Conservation (phyloP, 2,113 vertebrate species). For the Plotosus lineatus region DNA sequence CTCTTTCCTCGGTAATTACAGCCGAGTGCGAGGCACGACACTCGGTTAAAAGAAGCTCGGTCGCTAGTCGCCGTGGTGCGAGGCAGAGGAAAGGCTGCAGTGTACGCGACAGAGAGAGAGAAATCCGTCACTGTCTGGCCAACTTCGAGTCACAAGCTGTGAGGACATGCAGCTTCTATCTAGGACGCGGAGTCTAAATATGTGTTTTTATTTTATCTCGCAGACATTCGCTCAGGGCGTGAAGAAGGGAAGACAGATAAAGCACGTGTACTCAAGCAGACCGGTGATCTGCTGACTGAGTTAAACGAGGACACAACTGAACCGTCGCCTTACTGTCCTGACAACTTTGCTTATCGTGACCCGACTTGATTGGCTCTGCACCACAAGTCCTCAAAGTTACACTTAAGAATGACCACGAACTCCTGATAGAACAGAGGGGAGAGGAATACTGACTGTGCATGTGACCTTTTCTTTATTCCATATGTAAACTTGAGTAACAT, state of each 20-base stretch:
- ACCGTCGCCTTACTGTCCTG: not conserved
- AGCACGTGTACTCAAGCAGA: not conserved
- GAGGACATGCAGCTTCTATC: conserved; percentile 20
- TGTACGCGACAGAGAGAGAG: conserved; percentile 9
- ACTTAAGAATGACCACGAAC: not conserved
- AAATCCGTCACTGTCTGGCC: conserved; percentile 29
- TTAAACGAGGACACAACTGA: not conserved
- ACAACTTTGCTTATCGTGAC: not conserved
- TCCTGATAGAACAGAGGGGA: conserved; percentile 9
- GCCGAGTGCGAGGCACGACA: conserved; percentile 9
- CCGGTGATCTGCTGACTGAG: not conserved
- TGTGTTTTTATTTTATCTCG: conserved; percentile 33
- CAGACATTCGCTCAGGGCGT: conserved; percentile 17
- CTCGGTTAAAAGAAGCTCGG: not conserved
- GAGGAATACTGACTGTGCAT: conserved; percentile 34
- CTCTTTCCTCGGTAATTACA: conserved; percentile 24
- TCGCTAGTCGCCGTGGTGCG: conserved; percentile 27
- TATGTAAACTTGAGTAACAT: conserved; percentile 19
- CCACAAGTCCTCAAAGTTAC: not conserved
- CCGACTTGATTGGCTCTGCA: not conserved
- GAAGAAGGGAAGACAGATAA: conserved; percentile 24
- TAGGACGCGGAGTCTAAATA: conserved; percentile 41
- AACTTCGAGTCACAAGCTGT: conserved; percentile 29
- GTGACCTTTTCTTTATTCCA: conserved; percentile 8
- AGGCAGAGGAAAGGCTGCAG: conserved; percentile 6